Conservation (phyloP, 1,140 invertebrate species). For the Sminthurinus signatus region DNA sequence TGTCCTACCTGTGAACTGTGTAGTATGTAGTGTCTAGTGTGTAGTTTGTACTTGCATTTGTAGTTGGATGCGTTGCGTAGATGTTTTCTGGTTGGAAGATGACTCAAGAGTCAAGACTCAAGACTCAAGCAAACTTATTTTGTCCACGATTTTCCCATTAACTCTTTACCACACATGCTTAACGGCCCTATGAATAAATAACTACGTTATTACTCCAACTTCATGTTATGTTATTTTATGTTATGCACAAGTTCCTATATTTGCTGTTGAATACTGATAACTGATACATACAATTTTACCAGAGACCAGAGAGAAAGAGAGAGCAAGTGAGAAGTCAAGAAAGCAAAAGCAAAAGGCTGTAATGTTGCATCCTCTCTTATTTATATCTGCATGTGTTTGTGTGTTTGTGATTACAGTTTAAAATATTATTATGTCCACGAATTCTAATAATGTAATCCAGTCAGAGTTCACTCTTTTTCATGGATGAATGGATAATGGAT, state of each 20-base stretch:
- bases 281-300: not conserved
- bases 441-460: too few relatives aligned
- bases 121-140: not conserved
- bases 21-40: too few relatives aligned
- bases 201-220: not conserved
- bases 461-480: too few relatives aligned
- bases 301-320: not conserved
- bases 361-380: too few relatives aligned
- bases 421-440: too few relatives aligned
- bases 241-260: not conserved
- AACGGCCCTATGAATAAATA: not conserved
- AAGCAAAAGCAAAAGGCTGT: too few relatives aligned
- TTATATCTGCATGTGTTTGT: too few relatives aligned
- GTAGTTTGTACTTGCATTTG: not conserved
- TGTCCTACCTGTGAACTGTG: too few relatives aligned
- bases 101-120: not conserved
- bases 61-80: not conserved
- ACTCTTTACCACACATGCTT: not conserved
- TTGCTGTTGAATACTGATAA: not conserved
- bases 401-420: too few relatives aligned
- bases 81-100: not conserved
- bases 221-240: not conserved
- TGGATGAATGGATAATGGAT: too few relatives aligned
- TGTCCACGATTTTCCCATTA: conserved; percentile 3
- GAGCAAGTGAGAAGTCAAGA: not conserved